A percentile compares a stretch with the other conserved stretches of the same genome.
Conservation (phyloP, 2,113 vertebrate species). For the Cardinalis cardinalis region DNA sequence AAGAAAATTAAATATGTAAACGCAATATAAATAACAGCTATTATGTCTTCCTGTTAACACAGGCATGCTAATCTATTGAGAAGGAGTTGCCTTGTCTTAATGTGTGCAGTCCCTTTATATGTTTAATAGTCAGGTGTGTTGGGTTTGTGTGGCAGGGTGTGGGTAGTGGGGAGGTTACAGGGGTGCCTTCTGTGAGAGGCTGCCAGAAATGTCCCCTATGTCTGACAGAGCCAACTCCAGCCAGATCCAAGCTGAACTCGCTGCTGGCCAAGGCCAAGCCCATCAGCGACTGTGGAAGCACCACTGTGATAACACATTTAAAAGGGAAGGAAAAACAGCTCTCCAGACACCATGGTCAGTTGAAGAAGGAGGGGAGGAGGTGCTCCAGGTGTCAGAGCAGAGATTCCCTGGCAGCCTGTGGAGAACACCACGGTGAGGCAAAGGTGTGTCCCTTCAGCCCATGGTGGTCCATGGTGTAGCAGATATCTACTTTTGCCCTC, state of each 20-base stretch:
- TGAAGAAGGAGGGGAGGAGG: neutral
- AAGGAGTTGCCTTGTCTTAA: neutral
- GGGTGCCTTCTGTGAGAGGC: neutral
- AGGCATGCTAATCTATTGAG: neutral
- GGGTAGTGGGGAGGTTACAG: neutral
- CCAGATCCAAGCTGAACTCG: rapidly evolving
- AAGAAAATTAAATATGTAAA: slow-evolving; percentile 40
- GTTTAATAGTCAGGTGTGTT: neutral
- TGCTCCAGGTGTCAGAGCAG: neutral
- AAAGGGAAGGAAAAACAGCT: neutral
- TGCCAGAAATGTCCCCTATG: neutral
- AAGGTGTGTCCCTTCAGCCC: neutral
- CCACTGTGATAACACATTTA: neutral
- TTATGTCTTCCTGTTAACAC: neutral
- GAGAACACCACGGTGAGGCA: neutral
- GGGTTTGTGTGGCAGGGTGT: neutral
- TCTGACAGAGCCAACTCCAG: neutral
- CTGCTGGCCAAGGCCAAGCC: neutral
- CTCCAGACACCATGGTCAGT: neutral
- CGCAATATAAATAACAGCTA: slow-evolving; percentile 13
- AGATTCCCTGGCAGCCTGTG: neutral
- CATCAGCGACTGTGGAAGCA: neutral
- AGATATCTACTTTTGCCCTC: neutral
- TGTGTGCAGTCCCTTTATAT: neutral
- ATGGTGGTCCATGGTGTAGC: neutral